Conservation (phyloP, 1,140 invertebrate genomes). For the Phymorhynchus buccinoides region DNA sequence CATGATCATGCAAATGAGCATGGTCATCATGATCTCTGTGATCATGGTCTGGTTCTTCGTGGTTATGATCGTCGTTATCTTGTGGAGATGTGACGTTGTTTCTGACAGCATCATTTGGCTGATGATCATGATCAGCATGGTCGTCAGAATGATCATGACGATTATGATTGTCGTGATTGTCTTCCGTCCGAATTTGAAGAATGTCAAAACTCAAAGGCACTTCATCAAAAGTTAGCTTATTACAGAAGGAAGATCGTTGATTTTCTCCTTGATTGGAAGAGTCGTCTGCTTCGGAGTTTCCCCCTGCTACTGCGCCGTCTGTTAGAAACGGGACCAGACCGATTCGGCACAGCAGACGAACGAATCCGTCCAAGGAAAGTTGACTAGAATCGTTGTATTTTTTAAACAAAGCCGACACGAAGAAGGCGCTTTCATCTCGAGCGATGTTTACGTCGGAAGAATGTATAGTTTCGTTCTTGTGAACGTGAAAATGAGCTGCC, state of each 20-base stretch:
- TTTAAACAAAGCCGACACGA: constrained; percentile 21
- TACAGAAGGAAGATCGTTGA: not conserved
- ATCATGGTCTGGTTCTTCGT: not conserved
- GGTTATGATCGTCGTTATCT: not conserved
- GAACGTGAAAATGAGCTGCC: not conserved
- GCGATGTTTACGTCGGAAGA: not conserved
- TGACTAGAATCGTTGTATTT: constrained; percentile 13
- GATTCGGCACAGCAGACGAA: constrained; percentile 23
- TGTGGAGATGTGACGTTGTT: not conserved
- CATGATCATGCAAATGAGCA: not conserved
- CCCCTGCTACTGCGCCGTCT: no score
- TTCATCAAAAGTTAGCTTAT: not conserved
- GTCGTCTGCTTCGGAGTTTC: constrained; percentile 25
- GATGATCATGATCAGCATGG: not conserved
- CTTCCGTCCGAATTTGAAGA: not conserved
- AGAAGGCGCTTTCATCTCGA: not conserved
- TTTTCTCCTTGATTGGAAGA: no score
- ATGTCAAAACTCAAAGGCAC: not conserved
- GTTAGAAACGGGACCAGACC: not conserved
- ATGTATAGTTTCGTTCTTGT: not conserved
- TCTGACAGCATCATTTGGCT: not conserved
- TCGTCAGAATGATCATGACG: not conserved
- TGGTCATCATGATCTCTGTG: not conserved
- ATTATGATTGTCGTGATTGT: not conserved
- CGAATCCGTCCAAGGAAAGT: constrained; percentile 25